Base-by-base conservation (phyloP, 2,113 vertebrate genomes). In the Pao palembangensis region DNA sequence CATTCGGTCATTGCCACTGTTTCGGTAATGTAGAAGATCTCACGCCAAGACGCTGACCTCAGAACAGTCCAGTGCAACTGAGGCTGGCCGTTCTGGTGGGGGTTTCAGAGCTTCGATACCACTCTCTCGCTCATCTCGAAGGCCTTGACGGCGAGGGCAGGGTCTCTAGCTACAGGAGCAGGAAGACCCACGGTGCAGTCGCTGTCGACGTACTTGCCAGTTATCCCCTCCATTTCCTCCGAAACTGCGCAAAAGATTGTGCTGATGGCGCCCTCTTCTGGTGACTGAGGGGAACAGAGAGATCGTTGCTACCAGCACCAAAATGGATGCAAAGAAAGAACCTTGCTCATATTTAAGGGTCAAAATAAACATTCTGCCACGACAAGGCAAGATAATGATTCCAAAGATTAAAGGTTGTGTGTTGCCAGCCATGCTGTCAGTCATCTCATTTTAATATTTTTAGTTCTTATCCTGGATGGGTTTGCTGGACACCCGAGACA, bases 151-250 rank as follows among this genome's bases (percentile, higher is more conserved):
- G 90, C 91, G 0, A 94, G 62, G 3, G 79, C 85, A 0, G 80
- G 0, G 0, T 98, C 94, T 1, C 64, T 80, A 16, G 92, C 92
- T 0, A 82, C 41, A 0, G 44, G 17, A 0, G 87, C 51, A 0
- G 94, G 93, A 18, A 92, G 88, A 0, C 12, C 64, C 56, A 95
- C 68, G 3, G 69, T 28, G 65, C 93, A 95, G 76, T 89, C 81
- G 8, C 92, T 91, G 79, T 90, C 89, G 0, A 96, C 91, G 55
- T 95, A 94, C 65, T 94, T 96, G 11, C 94, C 94, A 0, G 85
- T 90, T 74, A 95, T 69, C 8, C 90, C 92, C 1, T 89, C 85
- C 0, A 74, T 85, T 38, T 97, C 94, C 52, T 93, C 89, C 0
- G 94, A 85, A 3, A 98, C 70, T 0, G 93, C 89, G 1, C 94